Percentiles rank a stretch among this genome's conserved stretches.
These are phyloP conservation scores for Paedocypris sp. DNA, from an alignment of 2,113 vertebrate genomes.

Conservation along the genomic window DNA sequence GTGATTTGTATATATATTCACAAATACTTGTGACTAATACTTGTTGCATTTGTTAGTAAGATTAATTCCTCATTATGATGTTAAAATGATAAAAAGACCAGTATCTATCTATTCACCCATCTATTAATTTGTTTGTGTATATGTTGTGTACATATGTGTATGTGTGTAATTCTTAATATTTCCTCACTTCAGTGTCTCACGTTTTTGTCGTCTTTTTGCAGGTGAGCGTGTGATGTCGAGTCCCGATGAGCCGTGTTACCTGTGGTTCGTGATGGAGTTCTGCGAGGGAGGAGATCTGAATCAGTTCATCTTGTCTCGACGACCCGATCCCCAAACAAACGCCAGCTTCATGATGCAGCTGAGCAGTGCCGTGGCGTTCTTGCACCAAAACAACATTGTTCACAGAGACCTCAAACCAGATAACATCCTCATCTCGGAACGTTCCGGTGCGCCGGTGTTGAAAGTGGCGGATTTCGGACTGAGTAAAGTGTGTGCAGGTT, in stretches of 20 bases:
- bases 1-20: too few relatives aligned
- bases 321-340: slow-evolving; percentile 75
- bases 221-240: slow-evolving; percentile 79
- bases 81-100: too few relatives aligned
- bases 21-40: too few relatives aligned
- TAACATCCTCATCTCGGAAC: slow-evolving; percentile 90
- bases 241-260: slow-evolving; percentile 81
- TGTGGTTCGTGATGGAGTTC: slow-evolving; percentile 98
- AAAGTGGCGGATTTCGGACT: slow-evolving; percentile 94
- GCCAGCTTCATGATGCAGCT: slow-evolving; percentile 92
- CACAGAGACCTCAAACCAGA: slow-evolving; percentile 93
- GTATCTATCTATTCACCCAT: too few relatives aligned
- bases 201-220: slow-evolving; percentile 33
- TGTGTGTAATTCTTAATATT: too few relatives aligned
- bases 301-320: slow-evolving; percentile 80
- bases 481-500: slow-evolving; percentile 86
- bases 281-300: slow-evolving; percentile 93
- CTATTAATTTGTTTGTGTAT: too few relatives aligned
- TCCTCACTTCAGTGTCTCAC: not conserved
- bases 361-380: slow-evolving; percentile 85
- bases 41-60: too few relatives aligned
- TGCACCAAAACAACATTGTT: slow-evolving; percentile 90
- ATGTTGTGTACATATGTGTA: too few relatives aligned
- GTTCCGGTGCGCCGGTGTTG: slow-evolving; percentile 73
- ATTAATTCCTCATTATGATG: too few relatives aligned